These are phyloP conservation scores for Coracopsis vasa DNA, from an alignment of 2,113 vertebrate species.

Conservation along the genomic window DNA sequence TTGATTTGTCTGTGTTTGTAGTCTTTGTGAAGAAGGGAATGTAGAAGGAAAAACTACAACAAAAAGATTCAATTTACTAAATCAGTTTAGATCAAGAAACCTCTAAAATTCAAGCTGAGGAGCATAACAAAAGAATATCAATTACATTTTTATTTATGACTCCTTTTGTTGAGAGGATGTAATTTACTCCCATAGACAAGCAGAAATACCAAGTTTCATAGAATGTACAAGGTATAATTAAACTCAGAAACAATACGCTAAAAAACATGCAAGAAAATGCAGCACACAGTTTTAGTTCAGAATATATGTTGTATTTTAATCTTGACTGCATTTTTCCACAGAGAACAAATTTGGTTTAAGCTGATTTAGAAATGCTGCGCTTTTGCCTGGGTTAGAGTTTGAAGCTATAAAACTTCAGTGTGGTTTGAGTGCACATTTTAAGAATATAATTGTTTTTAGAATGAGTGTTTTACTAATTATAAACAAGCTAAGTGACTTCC, in stretches of 20 bases:
- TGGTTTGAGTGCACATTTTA: neutral
- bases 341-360: slow-evolving; percentile 3
- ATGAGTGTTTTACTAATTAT: slow-evolving; percentile 34
- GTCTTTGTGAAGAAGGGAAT: neutral
- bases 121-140: neutral
- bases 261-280: neutral
- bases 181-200: neutral
- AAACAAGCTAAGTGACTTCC: slow-evolving; percentile 2
- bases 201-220: neutral
- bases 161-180: neutral
- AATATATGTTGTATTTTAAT: neutral
- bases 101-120: neutral
- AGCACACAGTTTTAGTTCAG: neutral
- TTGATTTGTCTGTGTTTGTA: neutral
- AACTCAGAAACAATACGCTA: neutral
- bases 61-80: neutral
- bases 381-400: slow-evolving; percentile 7
- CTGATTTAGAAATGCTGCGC: neutral
- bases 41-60: neutral
- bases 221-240: neutral
- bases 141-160: neutral
- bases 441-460: slow-evolving; percentile 12
- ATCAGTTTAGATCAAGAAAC: neutral
- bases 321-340: slow-evolving; percentile 19
- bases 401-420: neutral